Conservation (phyloP, 1,140 invertebrate species). For the Trichoplusia ni region DNA sequence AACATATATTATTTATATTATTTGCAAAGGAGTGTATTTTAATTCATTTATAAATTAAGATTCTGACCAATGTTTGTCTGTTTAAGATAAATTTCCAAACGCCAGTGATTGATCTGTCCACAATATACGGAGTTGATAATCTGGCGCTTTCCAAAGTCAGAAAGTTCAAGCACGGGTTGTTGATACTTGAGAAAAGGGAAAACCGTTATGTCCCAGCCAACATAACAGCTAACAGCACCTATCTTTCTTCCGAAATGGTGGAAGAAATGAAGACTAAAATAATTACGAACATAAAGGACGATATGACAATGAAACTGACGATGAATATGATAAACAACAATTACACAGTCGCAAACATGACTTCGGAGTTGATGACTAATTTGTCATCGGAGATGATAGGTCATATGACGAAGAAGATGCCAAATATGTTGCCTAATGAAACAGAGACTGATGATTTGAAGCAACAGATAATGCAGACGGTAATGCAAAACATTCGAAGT, state of each 20-base stretch:
- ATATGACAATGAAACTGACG: conserved; percentile 8
- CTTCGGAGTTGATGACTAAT: not conserved
- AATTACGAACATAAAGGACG: conserved; percentile 4
- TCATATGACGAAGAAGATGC: not conserved
- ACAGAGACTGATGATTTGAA: not conserved
- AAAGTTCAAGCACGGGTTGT: conserved; percentile 46
- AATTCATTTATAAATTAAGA: no score
- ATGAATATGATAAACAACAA: conserved; percentile 7
- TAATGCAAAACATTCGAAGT: not conserved
- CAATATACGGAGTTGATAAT: conserved; percentile 58
- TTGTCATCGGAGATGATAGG: not conserved
- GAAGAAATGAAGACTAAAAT: conserved; percentile 10
- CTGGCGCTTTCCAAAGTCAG: conserved; percentile 41
- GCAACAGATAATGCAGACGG: not conserved
- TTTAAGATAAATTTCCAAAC: conserved; percentile 65
- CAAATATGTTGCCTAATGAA: conserved; percentile 11
- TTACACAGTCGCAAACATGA: conserved; percentile 13
- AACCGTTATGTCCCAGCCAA: conserved; percentile 43
- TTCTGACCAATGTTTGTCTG: not conserved
- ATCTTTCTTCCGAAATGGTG: not conserved
- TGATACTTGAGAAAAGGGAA: conserved; percentile 47
- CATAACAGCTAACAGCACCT: conserved; percentile 1
- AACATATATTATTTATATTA: no score
- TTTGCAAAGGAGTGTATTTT: no score
- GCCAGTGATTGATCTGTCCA: conserved; percentile 58